These are phyloP conservation scores for Phyllotreta striolata DNA, from an alignment of 2,888 invertebrate genomes.

Conservation along the genomic window DNA sequence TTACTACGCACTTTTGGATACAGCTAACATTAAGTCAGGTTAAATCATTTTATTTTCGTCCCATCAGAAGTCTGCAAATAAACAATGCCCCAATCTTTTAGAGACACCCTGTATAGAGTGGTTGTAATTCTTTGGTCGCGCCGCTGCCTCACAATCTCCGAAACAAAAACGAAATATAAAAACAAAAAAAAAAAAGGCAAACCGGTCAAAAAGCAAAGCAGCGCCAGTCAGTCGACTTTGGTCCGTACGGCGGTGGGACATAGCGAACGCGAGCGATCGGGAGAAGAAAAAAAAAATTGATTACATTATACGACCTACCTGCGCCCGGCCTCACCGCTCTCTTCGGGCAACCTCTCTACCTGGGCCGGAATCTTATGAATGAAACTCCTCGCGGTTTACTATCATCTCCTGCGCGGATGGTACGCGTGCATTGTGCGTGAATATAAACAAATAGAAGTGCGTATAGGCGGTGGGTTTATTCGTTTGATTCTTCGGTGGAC, in stretches of 20 bases:
- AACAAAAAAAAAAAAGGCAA: constrained; percentile 53
- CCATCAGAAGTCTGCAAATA: too few species aligned
- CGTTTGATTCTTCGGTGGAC: constrained; percentile 22
- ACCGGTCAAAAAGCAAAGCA: constrained; percentile 54
- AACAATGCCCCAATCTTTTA: too few species aligned
- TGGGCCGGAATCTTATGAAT: constrained; percentile 60
- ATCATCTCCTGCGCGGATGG: constrained; percentile 54
- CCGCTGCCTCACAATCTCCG: constrained; percentile 27
- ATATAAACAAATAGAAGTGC: constrained; percentile 37
- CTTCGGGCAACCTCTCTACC: too few species aligned
- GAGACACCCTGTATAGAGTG: too few species aligned
- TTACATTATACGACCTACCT: constrained; percentile 57
- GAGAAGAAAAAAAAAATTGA: constrained; percentile 54
- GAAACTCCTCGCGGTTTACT: constrained; percentile 55
- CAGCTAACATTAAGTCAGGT: too few species aligned
- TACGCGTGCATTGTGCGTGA: constrained; percentile 47
- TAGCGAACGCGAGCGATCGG: constrained; percentile 36
- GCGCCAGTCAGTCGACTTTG: constrained; percentile 45
- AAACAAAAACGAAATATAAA: constrained; percentile 37
- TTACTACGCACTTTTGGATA: too few species aligned
- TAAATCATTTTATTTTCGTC: too few species aligned
- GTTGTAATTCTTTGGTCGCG: background rate
- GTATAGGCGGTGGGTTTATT: constrained; percentile 35
- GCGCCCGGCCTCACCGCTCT: constrained; percentile 26
- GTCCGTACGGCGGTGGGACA: constrained; percentile 44